Percentiles rank a stretch among this genome's conserved stretches.
phyloP scores from a whole-genome alignment of 30 jellyfish, hydroid and myxozoan species.

The Hydractinia symbiolongicarpus region DNA sequence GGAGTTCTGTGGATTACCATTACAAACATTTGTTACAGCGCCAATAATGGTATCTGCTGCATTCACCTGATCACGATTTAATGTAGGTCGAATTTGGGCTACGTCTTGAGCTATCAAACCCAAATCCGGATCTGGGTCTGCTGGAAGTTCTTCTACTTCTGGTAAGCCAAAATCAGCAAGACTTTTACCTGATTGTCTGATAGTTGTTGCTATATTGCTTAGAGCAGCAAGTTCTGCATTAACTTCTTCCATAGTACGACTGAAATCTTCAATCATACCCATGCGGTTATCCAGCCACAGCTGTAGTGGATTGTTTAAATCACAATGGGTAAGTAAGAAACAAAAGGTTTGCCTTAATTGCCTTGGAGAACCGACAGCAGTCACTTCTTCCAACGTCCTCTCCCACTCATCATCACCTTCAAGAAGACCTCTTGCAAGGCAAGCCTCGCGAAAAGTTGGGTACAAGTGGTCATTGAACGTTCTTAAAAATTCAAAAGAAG shows the following conservation, averaged over 20 bases:
- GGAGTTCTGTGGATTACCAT: background rate
- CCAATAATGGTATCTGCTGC: slow-evolving; percentile 24
- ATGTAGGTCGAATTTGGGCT: slow-evolving; percentile 10
- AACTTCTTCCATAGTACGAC: background rate
- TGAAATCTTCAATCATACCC: background rate
- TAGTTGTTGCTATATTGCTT: background rate
- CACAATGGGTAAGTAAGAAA: background rate
- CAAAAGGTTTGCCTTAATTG: background rate
- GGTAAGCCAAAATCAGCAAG: slow-evolving; percentile 7
- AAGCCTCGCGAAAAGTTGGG: slow-evolving; percentile 40
- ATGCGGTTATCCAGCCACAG: background rate
- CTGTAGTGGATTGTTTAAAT: background rate
- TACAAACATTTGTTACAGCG: slow-evolving; percentile 2
- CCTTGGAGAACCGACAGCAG: background rate
- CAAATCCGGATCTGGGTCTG: no score
- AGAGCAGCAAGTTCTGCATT: background rate
- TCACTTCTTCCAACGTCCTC: slow-evolving; percentile 26
- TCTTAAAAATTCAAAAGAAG: slow-evolving; percentile 44
- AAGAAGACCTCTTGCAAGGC: slow-evolving; percentile 41
- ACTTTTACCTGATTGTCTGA: background rate
- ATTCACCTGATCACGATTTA: slow-evolving; percentile 26
- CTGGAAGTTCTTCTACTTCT: background rate
- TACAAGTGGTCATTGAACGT: no score
- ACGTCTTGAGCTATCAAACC: slow-evolving; percentile 8
- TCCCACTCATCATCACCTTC: slow-evolving; percentile 49